phyloP scores from a whole-genome alignment of 2,113 vertebrate genomes.

The Miniopterus natalensis region DNA sequence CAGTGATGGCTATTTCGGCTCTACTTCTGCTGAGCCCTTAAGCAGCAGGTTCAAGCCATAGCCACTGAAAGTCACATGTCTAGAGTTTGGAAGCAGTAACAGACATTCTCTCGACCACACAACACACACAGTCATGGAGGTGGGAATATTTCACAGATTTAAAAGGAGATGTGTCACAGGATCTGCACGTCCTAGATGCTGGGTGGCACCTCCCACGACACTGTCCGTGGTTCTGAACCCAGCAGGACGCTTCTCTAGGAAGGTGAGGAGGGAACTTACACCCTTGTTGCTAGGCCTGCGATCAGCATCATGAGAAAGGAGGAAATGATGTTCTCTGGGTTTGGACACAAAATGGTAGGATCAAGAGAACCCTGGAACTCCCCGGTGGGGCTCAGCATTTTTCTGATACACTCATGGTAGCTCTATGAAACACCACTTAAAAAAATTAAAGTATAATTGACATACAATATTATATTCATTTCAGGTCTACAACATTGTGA shows the following conservation, averaged over 20 bases:
- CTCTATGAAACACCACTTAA: not conserved
- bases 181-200: not conserved
- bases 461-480: not conserved
- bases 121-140: not conserved
- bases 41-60: not conserved
- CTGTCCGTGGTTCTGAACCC: constrained; percentile 82
- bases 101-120: not conserved
- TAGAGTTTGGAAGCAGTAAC: not conserved
- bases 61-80: not conserved
- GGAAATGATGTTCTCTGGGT: not conserved
- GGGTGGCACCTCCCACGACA: not conserved
- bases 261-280: not conserved
- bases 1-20: not conserved
- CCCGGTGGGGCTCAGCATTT: not conserved
- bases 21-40: not conserved
- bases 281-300: not conserved
- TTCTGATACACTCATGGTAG: not conserved
- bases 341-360: not conserved
- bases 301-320: not conserved
- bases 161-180: not conserved
- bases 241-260: not conserved
- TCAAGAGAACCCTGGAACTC: not conserved
- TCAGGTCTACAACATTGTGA: not conserved
- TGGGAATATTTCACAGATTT: not conserved
- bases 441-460: not conserved